Base-by-base conservation (phyloP, 1,140 invertebrate species). In the Araneus ventricosus region DNA sequence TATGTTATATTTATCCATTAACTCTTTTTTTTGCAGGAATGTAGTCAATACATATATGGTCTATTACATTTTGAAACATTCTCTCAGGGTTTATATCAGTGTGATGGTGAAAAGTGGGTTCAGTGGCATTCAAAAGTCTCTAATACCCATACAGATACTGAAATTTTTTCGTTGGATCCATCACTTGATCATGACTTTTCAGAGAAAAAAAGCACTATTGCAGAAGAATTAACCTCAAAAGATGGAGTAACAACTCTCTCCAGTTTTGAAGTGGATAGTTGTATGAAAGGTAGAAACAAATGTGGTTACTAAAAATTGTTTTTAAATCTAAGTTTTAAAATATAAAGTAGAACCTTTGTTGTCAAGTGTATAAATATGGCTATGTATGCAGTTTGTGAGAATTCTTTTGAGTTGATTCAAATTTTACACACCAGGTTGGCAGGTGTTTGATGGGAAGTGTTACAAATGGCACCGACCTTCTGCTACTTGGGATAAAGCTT, bases 41-140 rank as follows among this genome's bases (percentile, higher is more conserved):
- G 86, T 34, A 89, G 61, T 67, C 52, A 89, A 63, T 59, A 88
- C 30, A 93, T 67, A 24, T 93, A 90, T 84, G 90, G 90, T 2
- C 52, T 94, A 10, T 41, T 94, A 59, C 93, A 94, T 37, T 94
- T 75, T 52, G 88, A 94, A 30, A 22, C 59, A 27, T 57, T 57
- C 24, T 61, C 90, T 70, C 30, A 70, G 52, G 57, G 30, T 30
- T 84, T 94, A 34, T 92, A 61, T 57, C 82, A 92, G 41, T 94
- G 93, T 92, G 85, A 94, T 92, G 93, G 93, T 5, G 61, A 85
- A n/a, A 79, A 94, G 8, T 94, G 93, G 93, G 27, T 88, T 14
- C 93, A 45, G 6, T 94, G 93, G 93, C 24, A 57, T 57, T 82
- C 87, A 67, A 41, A 75, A 24, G 10, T 8, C 80, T 57, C 41